Evolutionary conservation across 2,113 vertebrate species (phyloP), one percentile per base, ranked within the genome.

Genomic region (Spermophilus dauricus): DNA sequence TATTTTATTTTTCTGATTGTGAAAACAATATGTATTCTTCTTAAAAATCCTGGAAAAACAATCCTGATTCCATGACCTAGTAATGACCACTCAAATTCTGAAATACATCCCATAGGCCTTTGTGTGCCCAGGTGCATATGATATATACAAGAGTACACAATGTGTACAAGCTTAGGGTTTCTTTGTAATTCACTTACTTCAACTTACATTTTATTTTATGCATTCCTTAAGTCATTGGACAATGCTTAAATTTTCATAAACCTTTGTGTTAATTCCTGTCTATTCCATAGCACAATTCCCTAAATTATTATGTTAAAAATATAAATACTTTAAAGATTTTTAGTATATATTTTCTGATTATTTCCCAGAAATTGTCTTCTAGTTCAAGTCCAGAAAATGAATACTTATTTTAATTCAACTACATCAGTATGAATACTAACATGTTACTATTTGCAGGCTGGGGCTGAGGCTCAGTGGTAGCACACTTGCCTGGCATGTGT

Each of bases 301-400:
- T 56, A 76, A 92, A 91, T 56, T 67, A 83, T 3, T 30, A 12
- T 63, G 39, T 48, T 69, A 37, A 90, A 42, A 88, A 16, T 37
- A 70, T 42, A 58, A 77, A 45, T 69, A 39, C 9, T 88, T 94
- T 53, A 12, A 91, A 58, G 30, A 75, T 61, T 56, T 89, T 78
- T 58, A 76, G 4, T 83, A 72, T 86, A 34, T 83, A 34, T 78
- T 94, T 7, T 2, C 28, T 80, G 92, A 56, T 89, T 95, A 81
- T 37, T 9, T 6, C 8, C 18, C 16, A 77, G 61, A 81, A 96
- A 89, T 86, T 90, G 17, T 96, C 91, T 95, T 87, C 39, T 73
- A 89, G 53, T 86, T 83, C 24, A 95, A 39, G 86, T 90, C 37
- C 58, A 95, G 86, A 88, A 92, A 92, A 86, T 53, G 2, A 76